Conservation (phyloP, 1,140 invertebrate genomes). For the Teleogryllus occipitalis region DNA sequence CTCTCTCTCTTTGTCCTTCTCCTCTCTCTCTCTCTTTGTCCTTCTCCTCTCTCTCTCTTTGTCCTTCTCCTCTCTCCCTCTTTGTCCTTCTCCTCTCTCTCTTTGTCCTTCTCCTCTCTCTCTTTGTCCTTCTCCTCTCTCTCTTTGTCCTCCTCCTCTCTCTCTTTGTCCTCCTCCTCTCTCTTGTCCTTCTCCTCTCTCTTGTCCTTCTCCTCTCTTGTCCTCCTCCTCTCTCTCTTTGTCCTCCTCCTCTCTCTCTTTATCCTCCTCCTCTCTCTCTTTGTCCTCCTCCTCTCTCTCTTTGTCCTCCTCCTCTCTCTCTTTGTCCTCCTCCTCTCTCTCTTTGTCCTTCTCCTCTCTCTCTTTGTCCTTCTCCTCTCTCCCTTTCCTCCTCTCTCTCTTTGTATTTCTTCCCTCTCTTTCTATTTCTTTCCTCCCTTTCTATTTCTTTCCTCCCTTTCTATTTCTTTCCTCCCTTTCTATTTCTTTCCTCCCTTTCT, state of each 20-base stretch:
- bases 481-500: neutral
- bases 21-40: neutral
- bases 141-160: conserved; percentile 11
- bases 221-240: conserved; percentile 10
- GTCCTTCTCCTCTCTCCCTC: neutral
- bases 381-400: neutral
- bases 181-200: conserved; percentile 11
- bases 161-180: conserved; percentile 10
- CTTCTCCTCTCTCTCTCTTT: neutral
- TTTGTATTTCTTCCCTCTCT: conserved; percentile 2
- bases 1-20: conserved; percentile 9
- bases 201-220: neutral
- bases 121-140: conserved; percentile 9
- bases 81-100: neutral
- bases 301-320: neutral
- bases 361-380: neutral
- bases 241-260: neutral
- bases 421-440: conserved; percentile 9
- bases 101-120: neutral
- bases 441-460: conserved; percentile 8
- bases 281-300: neutral
- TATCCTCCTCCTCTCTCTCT: neutral
- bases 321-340: conserved; percentile 5
- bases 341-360: neutral
- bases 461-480: conserved; percentile 6